Percentiles rank a stretch among this genome's conserved stretches.
phyloP scores from a whole-genome alignment of 1,140 invertebrate species.

The Rhynchophorus ferrugineus region DNA sequence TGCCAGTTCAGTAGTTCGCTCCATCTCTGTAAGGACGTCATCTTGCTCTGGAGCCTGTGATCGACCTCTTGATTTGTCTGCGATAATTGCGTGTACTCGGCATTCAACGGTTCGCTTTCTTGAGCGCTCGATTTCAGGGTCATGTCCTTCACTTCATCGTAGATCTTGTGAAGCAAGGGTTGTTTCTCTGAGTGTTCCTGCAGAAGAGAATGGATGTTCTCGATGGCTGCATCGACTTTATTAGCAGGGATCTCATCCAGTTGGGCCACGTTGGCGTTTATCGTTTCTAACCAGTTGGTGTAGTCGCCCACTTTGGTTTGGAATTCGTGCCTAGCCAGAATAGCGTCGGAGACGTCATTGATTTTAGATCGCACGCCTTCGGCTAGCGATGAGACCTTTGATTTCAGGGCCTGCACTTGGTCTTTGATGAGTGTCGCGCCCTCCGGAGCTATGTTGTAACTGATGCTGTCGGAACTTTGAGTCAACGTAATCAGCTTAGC shows the following conservation, averaged over 20 bases:
- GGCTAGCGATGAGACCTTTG: conserved; percentile 58
- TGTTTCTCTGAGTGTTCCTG: conserved; percentile 77
- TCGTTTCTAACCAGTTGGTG: conserved; percentile 74
- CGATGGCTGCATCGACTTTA: conserved; percentile 68
- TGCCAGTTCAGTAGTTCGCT: conserved; percentile 73
- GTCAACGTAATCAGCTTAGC: conserved; percentile 70
- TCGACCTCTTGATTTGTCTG: conserved; percentile 70
- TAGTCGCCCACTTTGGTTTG: conserved; percentile 73
- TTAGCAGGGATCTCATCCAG: conserved; percentile 73
- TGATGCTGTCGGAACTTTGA: conserved; percentile 70
- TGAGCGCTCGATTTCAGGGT: conserved; percentile 58
- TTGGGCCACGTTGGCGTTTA: conserved; percentile 65
- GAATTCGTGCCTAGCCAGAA: conserved; percentile 76
- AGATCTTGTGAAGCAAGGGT: conserved; percentile 62
- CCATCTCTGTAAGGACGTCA: conserved; percentile 73
- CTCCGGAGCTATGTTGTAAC: conserved; percentile 66
- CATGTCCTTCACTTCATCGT: conserved; percentile 74
- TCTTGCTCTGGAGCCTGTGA: conserved; percentile 65
- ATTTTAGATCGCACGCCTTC: conserved; percentile 66
- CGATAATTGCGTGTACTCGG: conserved; percentile 65
- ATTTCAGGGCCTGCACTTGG: conserved; percentile 64
- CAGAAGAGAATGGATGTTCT: conserved; percentile 67
- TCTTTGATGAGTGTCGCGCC: conserved; percentile 63
- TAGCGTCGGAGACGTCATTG: conserved; percentile 70
- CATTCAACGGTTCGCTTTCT: conserved; percentile 63